Percentiles rank a stretch among this genome's conserved stretches.
These are phyloP conservation scores for Lytechinus pictus DNA, from an alignment of 35 echinoderm and acorn worm species.

Conservation along the genomic window DNA sequence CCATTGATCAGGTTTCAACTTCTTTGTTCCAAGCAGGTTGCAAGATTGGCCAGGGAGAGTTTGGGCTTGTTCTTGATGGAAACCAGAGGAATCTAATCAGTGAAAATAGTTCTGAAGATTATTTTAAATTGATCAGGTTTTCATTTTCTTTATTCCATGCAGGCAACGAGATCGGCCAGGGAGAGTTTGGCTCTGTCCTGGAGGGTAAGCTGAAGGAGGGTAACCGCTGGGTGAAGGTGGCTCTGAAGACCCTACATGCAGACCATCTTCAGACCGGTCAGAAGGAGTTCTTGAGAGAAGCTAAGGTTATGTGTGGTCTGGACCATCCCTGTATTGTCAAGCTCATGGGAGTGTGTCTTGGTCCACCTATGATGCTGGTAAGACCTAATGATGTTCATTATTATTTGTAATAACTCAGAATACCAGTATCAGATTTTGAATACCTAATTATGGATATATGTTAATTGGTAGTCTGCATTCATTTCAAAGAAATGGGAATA, in stretches of 20 bases:
- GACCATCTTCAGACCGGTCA: conserved; percentile 92
- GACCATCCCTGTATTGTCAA: conserved; percentile 92
- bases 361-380: conserved; percentile 75
- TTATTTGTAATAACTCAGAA: too few species aligned
- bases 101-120: conserved; percentile 82
- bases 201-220: conserved; percentile 69
- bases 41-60: too few species aligned
- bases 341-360: conserved; percentile 79
- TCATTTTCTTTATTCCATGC: not conserved
- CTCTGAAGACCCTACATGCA: conserved; percentile 86
- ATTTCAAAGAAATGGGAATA: too few species aligned
- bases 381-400: not conserved
- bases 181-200: conserved; percentile 94
- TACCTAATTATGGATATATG: too few species aligned
- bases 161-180: conserved; percentile 95
- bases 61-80: not conserved
- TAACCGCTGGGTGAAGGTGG: conserved; percentile 57
- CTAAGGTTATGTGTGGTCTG: conserved; percentile 90
- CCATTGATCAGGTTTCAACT: too few species aligned
- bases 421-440: too few species aligned
- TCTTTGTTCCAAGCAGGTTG: too few species aligned
- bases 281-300: conserved; percentile 93
- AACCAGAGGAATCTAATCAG: conserved; percentile 14
- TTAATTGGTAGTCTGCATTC: too few species aligned
- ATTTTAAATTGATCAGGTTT: not conserved